Evolutionary conservation across 2,113 vertebrate genomes (phyloP).

Genomic region (Choloepus hoffmanni): DNA sequence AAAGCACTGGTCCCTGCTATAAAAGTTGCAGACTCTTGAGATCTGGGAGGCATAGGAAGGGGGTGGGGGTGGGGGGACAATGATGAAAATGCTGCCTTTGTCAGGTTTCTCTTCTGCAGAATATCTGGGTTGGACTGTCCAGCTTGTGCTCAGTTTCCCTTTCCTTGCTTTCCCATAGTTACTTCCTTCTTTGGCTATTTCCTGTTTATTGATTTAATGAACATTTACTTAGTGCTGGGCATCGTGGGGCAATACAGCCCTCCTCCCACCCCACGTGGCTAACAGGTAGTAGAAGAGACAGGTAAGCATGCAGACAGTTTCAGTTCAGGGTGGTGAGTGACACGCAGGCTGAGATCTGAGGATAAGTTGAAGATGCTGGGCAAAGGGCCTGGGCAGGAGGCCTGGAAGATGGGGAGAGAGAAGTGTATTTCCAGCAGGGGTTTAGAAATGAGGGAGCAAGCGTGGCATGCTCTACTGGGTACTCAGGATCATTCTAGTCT

Average conservation of each 20-base stretch:
- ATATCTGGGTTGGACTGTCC: not conserved
- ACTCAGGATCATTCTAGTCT: not conserved
- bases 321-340: not conserved
- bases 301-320: not conserved
- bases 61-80: not conserved
- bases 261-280: rapidly evolving
- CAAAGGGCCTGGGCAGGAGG: not conserved
- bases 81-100: rapidly evolving
- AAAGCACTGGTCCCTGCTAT: not conserved
- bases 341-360: not conserved
- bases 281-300: not conserved
- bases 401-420: not conserved
- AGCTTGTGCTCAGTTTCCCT: not conserved
- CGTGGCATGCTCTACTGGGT: rapidly evolving
- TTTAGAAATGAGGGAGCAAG: not conserved
- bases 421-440: not conserved
- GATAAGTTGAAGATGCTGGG: not conserved
- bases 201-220: not conserved
- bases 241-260: not conserved
- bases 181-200: not conserved
- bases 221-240: not conserved
- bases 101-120: not conserved
- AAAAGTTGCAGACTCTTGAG: not conserved
- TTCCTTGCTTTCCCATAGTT: not conserved
- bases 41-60: not conserved